Base-by-base conservation (phyloP, 2,797 vertebrate species). In the Brachymystax lenok region DNA sequence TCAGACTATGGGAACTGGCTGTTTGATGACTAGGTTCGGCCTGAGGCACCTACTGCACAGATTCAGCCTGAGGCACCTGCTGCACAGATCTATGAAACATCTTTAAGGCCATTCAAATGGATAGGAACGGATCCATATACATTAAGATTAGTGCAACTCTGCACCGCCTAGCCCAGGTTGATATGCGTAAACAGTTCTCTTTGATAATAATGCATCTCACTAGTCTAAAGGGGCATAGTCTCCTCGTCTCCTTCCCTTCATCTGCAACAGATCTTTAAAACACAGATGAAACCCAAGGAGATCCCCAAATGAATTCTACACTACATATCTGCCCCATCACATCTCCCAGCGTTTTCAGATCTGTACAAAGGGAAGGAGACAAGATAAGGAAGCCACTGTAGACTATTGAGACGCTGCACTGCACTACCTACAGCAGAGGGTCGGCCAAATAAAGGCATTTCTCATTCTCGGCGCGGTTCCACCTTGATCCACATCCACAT, bases 341-440 rank as follows among this genome's bases (percentile, higher is more conserved):
- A 68, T 3, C 27, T 68, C 28, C 28, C 33, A n/a, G 63, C 3
- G 8, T 28, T 35, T 19, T 17, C 7, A 17, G 30, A 35, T 5
- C 68, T 46, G 35, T 69, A 40, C 17, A 35, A 8, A 69, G 63
- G 63, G 63, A 35, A 69, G 40, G 69, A 71, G 35, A 71, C 40
- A n/a, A 14, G 40, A n/a, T 12, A 21, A 24, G 19, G 69, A 21
- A 19, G 35, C 35, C 35, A 35, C 35, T 8, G n/a, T 24, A 24
- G 24, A 24, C 24, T 24, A 24, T 19, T 19, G 21, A 71, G 69
- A n/a, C 35, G 17, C 30, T 33, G 14, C 28, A 24, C 28, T 59
- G 56, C 56, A 59, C 56, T 61, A 19, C 56, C 56, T n/a, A n/a
- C 7, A 61, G 56, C 56, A 61, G 56, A 21, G n/a, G n/a, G 59